Conservation (phyloP, 1,140 invertebrate species). For the Habropoda laboriosa region DNA sequence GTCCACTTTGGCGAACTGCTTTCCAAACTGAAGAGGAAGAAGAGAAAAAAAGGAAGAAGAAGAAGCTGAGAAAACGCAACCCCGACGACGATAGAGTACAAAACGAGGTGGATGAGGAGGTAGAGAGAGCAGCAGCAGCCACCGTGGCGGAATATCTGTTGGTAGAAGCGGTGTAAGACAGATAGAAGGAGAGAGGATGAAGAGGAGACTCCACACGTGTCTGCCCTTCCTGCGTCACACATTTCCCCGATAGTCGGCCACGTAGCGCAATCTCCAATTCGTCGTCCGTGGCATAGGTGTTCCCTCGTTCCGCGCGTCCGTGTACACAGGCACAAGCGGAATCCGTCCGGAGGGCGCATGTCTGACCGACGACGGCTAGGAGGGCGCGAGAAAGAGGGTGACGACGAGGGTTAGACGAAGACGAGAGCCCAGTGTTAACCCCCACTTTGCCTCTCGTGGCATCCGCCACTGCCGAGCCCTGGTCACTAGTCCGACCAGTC, state of each 20-base stretch:
- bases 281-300: conserved; percentile 32
- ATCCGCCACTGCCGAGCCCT: conserved; percentile 64
- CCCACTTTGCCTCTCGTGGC: conserved; percentile 44
- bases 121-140: too few relatives aligned
- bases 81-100: too few relatives aligned
- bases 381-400: conserved; percentile 32
- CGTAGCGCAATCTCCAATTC: conserved; percentile 51
- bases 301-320: conserved; percentile 13
- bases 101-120: too few relatives aligned
- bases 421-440: conserved; percentile 43
- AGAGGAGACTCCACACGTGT: conserved; percentile 40
- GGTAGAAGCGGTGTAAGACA: not conserved
- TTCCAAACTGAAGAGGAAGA: not conserved
- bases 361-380: conserved; percentile 64
- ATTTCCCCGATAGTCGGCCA: conserved; percentile 14
- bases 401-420: conserved; percentile 27
- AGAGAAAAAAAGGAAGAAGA: too few relatives aligned
- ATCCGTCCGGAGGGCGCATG: conserved; percentile 72
- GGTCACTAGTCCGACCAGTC: conserved; percentile 64
- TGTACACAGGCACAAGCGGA: conserved; percentile 37
- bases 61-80: too few relatives aligned
- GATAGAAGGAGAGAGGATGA: not conserved
- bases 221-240: conserved; percentile 46
- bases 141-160: not conserved
- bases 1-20: not conserved